Conservation (phyloP, 2,888 invertebrate species). For the Oscheius sp. region DNA sequence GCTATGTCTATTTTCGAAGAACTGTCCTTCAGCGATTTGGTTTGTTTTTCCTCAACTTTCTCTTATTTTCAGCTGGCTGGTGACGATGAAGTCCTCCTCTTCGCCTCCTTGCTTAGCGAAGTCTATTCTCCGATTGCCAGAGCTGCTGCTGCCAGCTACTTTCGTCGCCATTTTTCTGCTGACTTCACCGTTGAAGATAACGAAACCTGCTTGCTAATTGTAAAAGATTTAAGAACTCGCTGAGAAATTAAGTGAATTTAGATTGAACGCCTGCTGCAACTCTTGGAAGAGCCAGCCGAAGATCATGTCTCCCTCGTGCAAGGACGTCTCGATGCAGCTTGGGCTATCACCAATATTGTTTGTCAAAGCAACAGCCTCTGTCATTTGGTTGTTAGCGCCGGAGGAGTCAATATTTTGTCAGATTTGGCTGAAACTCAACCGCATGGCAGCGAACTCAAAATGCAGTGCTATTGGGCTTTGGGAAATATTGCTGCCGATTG, state of each 20-base stretch:
- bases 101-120: background rate
- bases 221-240: background rate
- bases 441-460: slow-evolving; percentile 8
- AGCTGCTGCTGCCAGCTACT: slow-evolving; percentile 2
- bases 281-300: background rate
- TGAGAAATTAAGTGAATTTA: background rate
- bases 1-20: too few species aligned
- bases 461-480: slow-evolving; percentile 40
- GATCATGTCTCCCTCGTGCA: background rate
- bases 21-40: too few species aligned
- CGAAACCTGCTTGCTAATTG: background rate
- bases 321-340: slow-evolving; percentile 36
- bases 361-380: slow-evolving; percentile 41
- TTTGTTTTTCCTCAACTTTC: too few species aligned
- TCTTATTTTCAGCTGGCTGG: too few species aligned
- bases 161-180: background rate
- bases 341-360: slow-evolving; percentile 47
- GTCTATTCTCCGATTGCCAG: background rate
- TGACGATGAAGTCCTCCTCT: background rate
- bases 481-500: slow-evolving; percentile 51
- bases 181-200: background rate
- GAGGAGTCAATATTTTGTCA: background rate
- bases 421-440: background rate
- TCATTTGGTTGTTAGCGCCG: slow-evolving; percentile 33
- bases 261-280: background rate